These are phyloP conservation scores for Zosterops lateralis DNA, from an alignment of 2,113 vertebrate species.

Conservation along the genomic window DNA sequence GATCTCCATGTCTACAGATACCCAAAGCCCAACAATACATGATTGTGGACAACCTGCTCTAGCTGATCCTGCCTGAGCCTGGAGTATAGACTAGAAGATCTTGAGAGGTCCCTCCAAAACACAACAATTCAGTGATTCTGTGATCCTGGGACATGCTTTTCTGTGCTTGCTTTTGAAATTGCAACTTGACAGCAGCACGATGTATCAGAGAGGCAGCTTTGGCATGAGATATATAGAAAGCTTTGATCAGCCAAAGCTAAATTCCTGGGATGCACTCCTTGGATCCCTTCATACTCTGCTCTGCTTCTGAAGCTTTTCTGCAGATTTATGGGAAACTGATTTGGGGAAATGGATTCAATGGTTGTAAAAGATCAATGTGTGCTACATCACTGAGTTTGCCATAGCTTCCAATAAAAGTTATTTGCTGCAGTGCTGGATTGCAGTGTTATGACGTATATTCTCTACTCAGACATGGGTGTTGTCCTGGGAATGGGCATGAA, in stretches of 20 bases:
- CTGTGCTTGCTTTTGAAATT: neutral
- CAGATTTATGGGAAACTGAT: neutral
- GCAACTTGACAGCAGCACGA: neutral
- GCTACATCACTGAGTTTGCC: neutral
- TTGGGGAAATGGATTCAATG: neutral
- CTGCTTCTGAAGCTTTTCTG: neutral
- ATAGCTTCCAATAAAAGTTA: neutral
- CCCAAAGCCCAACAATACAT: no score
- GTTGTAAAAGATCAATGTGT: neutral
- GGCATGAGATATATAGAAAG: neutral
- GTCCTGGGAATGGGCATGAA: no score
- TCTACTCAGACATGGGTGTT: no score
- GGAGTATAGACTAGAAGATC: no score
- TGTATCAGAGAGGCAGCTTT: neutral
- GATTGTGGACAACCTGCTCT: no score
- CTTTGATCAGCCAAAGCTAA: neutral
- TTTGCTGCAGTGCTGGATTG: neutral
- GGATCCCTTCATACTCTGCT: neutral
- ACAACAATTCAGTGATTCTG: neutral
- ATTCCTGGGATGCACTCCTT: neutral
- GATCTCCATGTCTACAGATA: no score
- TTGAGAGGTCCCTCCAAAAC: neutral
- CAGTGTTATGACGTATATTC: neutral
- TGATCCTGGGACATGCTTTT: neutral
- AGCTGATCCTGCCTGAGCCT: no score